These are phyloP conservation scores for Dioctria rufipes DNA, from an alignment of 2,888 invertebrate species.

Conservation along the genomic window DNA sequence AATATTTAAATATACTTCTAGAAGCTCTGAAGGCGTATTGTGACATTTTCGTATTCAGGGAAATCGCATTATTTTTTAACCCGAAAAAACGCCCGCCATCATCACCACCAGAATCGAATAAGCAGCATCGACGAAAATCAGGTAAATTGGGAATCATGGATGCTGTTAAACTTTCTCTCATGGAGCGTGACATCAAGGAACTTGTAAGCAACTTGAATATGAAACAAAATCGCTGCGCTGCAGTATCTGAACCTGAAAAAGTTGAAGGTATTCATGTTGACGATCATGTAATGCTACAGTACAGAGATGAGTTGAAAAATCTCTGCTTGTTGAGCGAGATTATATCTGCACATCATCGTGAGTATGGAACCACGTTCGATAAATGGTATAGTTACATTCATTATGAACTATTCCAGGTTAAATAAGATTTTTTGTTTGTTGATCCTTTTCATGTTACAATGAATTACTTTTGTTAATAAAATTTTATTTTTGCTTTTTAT, in stretches of 20 bases:
- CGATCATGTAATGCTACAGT: slow-evolving; percentile 60
- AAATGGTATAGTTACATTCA: slow-evolving; percentile 58
- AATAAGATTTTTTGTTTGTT: not conserved
- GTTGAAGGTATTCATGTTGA: slow-evolving; percentile 62
- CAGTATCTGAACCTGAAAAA: slow-evolving; percentile 64
- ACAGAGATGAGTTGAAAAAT: slow-evolving; percentile 64
- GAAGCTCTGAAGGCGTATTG: slow-evolving; percentile 66
- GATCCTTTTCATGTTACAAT: too few relatives aligned
- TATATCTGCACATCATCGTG: slow-evolving; percentile 58
- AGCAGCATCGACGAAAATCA: too few relatives aligned
- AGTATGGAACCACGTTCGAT: slow-evolving; percentile 58
- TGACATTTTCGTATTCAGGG: slow-evolving; percentile 63
- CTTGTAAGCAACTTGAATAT: slow-evolving; percentile 61
- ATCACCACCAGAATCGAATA: not conserved
- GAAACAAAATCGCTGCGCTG: slow-evolving; percentile 62
- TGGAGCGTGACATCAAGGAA: slow-evolving; percentile 61
- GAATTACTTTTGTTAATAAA: too few relatives aligned
- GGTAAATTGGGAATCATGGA: too few relatives aligned
- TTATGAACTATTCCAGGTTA: slow-evolving; percentile 52
- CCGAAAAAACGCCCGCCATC: not conserved
- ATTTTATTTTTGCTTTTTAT: too few relatives aligned
- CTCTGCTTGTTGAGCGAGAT: slow-evolving; percentile 61
- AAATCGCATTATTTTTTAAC: slow-evolving; percentile 57
- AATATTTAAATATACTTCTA: slow-evolving; percentile 65
- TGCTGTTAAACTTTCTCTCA: slow-evolving; percentile 58